phyloP scores from a whole-genome alignment of 2,888 invertebrate genomes.

The Synanthedon formicaeformis region DNA sequence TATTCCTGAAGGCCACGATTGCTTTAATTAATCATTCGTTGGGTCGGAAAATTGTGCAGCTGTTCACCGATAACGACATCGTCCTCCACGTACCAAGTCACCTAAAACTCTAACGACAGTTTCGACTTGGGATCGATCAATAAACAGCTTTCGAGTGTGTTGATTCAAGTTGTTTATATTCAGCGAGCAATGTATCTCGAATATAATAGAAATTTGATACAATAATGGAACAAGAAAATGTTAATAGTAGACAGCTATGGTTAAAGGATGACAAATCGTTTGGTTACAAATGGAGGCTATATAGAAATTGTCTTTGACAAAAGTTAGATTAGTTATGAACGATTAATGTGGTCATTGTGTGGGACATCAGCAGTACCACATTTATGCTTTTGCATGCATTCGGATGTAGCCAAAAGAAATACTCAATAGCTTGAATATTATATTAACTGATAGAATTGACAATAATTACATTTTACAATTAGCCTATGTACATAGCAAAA shows the following conservation, averaged over 20 bases:
- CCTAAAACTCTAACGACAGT: not conserved
- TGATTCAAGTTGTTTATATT: not conserved
- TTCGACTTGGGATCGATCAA: not conserved
- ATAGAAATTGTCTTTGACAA: constrained; percentile 9
- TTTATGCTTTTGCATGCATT: no score
- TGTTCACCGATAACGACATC: constrained; percentile 45
- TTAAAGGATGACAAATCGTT: constrained; percentile 7
- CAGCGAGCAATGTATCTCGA: constrained; percentile 1
- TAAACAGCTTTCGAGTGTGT: not conserved
- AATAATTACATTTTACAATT: no score
- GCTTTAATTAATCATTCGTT: constrained; percentile 55
- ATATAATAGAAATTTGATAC: not conserved
- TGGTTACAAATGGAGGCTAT: constrained; percentile 1
- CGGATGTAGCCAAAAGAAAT: no score
- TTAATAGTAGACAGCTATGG: not conserved
- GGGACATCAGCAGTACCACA: no score
- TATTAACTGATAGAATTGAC: no score
- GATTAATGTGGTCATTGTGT: not conserved
- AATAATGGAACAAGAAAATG: not conserved
- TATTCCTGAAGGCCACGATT: constrained; percentile 6
- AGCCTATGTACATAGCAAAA: no score
- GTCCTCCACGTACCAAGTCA: constrained; percentile 16
- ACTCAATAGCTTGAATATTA: no score
- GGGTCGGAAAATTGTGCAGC: constrained; percentile 55
- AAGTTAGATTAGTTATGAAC: constrained; percentile 11